Conservation (phyloP, 2,797 vertebrate species). For the Botia kubotai region DNA sequence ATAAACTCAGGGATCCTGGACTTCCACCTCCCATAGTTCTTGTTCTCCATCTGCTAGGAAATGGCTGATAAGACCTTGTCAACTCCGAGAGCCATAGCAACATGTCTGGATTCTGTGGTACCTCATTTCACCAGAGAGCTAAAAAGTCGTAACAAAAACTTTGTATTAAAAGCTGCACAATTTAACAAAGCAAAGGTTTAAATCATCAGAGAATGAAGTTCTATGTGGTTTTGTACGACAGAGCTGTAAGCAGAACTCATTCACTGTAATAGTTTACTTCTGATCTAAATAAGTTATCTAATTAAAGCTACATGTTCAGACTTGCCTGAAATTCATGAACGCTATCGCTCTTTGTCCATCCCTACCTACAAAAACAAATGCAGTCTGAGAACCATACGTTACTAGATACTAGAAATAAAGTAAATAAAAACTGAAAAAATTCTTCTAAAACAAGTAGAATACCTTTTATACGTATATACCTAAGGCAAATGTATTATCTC, state of each 20-base stretch:
- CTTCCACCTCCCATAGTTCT: constrained; percentile 61
- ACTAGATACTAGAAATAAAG: too few species aligned
- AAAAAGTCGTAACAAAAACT: constrained; percentile 42
- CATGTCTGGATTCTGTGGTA: constrained; percentile 14
- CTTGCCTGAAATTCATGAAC: constrained; percentile 56
- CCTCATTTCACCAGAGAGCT: constrained; percentile 56
- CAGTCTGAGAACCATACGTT: neutral
- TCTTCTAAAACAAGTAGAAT: too few species aligned
- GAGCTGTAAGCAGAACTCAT: neutral
- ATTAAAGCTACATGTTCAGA: constrained; percentile 69
- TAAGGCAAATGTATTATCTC: neutral
- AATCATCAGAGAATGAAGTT: constrained; percentile 29
- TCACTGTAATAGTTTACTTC: constrained; percentile 47
- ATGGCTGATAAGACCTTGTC: constrained; percentile 65
- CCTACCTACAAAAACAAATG: constrained; percentile 13
- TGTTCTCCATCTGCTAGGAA: constrained; percentile 59
- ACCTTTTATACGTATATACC: too few species aligned
- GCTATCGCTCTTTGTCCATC: neutral
- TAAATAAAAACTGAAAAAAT: too few species aligned
- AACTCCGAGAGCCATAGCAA: constrained; percentile 71
- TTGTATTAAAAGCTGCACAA: neutral
- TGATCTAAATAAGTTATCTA: constrained; percentile 62
- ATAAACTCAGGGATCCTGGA: constrained; percentile 44
- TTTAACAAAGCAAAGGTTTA: constrained; percentile 4
- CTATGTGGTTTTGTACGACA: neutral